Conservation (phyloP, 2,888 invertebrate species). For the Barypeithes pellucidus region DNA sequence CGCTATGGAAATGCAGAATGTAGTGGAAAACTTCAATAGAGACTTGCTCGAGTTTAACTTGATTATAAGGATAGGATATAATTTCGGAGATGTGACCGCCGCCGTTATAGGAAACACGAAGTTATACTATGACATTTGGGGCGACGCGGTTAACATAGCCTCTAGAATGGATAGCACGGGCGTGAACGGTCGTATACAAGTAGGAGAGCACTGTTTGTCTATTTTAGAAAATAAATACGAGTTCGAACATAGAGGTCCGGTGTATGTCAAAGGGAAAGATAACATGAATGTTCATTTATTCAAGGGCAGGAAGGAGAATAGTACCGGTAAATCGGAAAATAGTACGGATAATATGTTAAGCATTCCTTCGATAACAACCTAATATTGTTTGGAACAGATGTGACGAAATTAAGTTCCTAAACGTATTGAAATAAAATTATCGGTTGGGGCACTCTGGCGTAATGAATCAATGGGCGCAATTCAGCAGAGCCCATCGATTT, state of each 20-base stretch:
- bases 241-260: constrained; percentile 93
- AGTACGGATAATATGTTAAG: constrained; percentile 50
- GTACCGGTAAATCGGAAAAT: constrained; percentile 36
- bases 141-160: constrained; percentile 97
- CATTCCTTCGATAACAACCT: constrained; percentile 50
- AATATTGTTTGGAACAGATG: constrained; percentile 12
- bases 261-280: constrained; percentile 97
- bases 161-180: constrained; percentile 98
- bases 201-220: constrained; percentile 83
- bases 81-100: constrained; percentile 96
- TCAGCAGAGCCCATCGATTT: too few species aligned
- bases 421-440: constrained; percentile 7
- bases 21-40: constrained; percentile 89
- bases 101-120: constrained; percentile 98
- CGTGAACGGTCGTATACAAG: constrained; percentile 87
- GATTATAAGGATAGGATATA: constrained; percentile 89
- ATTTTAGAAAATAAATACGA: constrained; percentile 84
- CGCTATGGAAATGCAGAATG: constrained; percentile 91
- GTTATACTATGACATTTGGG: constrained; percentile 98
- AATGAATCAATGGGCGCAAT: too few species aligned
- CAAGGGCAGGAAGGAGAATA: constrained; percentile 71
- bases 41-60: constrained; percentile 93
- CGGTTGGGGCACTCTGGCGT: too few species aligned
- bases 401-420: constrained; percentile 22
- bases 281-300: constrained; percentile 93